A percentile compares a stretch with the other conserved stretches of the same genome.
These are phyloP conservation scores for Melanostoma scalare DNA, from an alignment of 2,888 invertebrate genomes.

Conservation along the genomic window DNA sequence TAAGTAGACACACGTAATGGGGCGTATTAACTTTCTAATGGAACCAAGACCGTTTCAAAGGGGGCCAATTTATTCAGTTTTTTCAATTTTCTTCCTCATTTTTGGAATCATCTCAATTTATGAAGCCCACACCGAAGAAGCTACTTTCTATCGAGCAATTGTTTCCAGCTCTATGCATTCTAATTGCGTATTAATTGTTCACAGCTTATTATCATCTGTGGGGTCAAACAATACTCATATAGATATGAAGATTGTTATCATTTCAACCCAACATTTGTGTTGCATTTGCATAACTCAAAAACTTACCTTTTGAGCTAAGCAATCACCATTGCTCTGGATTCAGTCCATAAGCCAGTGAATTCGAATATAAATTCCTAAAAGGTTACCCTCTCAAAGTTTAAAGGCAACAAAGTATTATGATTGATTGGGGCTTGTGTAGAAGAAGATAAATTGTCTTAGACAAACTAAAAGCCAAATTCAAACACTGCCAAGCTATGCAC, in stretches of 20 bases:
- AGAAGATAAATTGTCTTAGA: slow-evolving; percentile 22
- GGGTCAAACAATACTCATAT: slow-evolving; percentile 46
- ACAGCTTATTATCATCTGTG: slow-evolving; percentile 49
- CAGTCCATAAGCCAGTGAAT: slow-evolving; percentile 1
- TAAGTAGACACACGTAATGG: too few species aligned
- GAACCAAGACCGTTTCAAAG: too few species aligned
- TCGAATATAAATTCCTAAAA: slow-evolving; percentile 49
- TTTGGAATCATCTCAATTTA: too few species aligned
- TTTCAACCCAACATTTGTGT: slow-evolving; percentile 40
- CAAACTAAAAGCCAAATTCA: slow-evolving; percentile 8
- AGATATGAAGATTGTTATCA: slow-evolving; percentile 42
- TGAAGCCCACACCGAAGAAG: neutral
- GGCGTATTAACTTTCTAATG: too few species aligned
- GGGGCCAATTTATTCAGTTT: too few species aligned
- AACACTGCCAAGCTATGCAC: slow-evolving; percentile 26
- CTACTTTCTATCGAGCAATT: slow-evolving; percentile 15
- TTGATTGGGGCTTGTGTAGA: slow-evolving; percentile 45
- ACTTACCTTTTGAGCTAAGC: neutral
- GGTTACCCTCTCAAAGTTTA: slow-evolving; percentile 23
- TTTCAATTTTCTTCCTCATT: too few species aligned
- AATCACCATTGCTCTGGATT: slow-evolving; percentile 11
- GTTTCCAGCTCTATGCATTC: slow-evolving; percentile 20
- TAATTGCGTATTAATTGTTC: slow-evolving; percentile 30
- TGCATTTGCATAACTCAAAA: slow-evolving; percentile 49
- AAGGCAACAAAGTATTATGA: slow-evolving; percentile 41